phyloP scores from a whole-genome alignment of 2,888 invertebrate species.

The Hybos culiciformis region DNA sequence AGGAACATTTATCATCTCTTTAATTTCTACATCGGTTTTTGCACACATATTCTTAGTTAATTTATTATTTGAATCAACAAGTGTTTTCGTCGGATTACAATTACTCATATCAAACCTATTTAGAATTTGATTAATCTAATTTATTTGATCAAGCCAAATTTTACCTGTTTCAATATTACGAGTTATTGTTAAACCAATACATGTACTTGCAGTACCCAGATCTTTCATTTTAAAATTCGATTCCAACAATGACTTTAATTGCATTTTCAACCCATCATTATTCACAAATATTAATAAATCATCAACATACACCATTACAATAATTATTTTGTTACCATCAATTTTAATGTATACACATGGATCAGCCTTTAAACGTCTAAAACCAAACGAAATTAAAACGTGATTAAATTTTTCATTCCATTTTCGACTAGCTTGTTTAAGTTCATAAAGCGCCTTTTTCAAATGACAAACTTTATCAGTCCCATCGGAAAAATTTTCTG shows the following conservation, averaged over 20 bases:
- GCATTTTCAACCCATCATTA: background rate
- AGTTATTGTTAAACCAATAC: background rate
- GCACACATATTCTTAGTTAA: background rate
- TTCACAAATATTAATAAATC: conserved; percentile 10
- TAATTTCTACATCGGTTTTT: background rate
- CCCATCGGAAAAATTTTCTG: conserved; percentile 8
- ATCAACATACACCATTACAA: conserved; percentile 9
- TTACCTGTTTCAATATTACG: background rate
- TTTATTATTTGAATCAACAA: background rate
- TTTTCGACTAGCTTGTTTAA: conserved; percentile 14
- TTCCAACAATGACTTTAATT: background rate
- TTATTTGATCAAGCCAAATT: background rate
- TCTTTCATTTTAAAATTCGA: background rate
- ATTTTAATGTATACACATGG: conserved; percentile 9
- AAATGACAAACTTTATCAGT: conserved; percentile 12
- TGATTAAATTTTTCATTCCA: conserved; percentile 12
- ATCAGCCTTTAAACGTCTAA: conserved; percentile 5
- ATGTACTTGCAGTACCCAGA: background rate
- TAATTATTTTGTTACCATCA: conserved; percentile 4
- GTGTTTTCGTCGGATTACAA: background rate
- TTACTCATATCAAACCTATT: background rate
- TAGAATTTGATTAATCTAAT: background rate
- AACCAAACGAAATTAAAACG: conserved; percentile 6
- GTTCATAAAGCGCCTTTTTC: conserved; percentile 13
- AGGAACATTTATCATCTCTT: background rate